phyloP scores from a whole-genome alignment of 2,888 invertebrate genomes.

The Xylota sylvarum region DNA sequence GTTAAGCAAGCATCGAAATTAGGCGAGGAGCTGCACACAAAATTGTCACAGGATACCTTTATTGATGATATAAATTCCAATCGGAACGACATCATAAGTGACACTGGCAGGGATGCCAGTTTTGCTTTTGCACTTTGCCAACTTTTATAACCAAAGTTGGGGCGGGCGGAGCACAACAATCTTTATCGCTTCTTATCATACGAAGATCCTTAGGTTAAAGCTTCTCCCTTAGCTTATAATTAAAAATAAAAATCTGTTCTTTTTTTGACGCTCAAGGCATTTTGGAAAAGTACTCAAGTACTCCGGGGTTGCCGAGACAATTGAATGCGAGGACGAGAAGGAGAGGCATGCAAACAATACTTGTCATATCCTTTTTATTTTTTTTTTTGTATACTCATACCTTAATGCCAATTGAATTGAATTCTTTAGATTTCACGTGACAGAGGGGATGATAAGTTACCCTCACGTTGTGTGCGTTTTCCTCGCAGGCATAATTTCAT shows the following conservation, averaged over 20 bases:
- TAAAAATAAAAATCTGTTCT: slow-evolving; percentile 5
- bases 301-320: slow-evolving; percentile 55
- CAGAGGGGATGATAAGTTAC: slow-evolving; percentile 57
- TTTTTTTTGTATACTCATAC: slow-evolving; percentile 30
- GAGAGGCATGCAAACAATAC: slow-evolving; percentile 41
- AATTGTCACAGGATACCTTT: slow-evolving; percentile 62
- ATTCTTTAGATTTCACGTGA: slow-evolving; percentile 64
- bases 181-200: slow-evolving; percentile 24
- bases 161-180: not conserved
- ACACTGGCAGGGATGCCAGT: slow-evolving; percentile 11
- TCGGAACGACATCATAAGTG: slow-evolving; percentile 66
- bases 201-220: too few species aligned
- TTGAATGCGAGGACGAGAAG: slow-evolving; percentile 30
- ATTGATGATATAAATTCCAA: slow-evolving; percentile 76
- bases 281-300: slow-evolving; percentile 27
- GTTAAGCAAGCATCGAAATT: slow-evolving; percentile 70
- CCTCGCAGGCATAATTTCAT: slow-evolving; percentile 72
- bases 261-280: slow-evolving; percentile 43
- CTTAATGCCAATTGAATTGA: slow-evolving; percentile 66
- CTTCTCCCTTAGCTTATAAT: not conserved
- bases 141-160: not conserved
- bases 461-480: slow-evolving; percentile 33
- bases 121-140: not conserved
- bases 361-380: slow-evolving; percentile 65
- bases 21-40: slow-evolving; percentile 24